These are phyloP conservation scores for Nannoperca obscura DNA, from an alignment of 2,797 vertebrate species.

Conservation along the genomic window DNA sequence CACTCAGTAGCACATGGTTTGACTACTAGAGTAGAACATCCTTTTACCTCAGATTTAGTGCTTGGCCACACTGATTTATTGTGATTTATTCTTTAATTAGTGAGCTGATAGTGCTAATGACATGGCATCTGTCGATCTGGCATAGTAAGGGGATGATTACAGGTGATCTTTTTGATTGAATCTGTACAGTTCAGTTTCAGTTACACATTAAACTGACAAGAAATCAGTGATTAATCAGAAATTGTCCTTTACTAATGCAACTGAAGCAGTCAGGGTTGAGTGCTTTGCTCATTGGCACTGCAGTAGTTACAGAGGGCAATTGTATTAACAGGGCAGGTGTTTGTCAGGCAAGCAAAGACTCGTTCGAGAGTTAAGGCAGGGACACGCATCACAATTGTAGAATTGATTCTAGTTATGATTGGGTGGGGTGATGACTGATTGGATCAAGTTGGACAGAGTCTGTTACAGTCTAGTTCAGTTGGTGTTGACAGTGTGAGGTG, in stretches of 20 bases:
- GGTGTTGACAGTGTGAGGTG: background rate
- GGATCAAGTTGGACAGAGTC: background rate
- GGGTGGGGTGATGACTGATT: background rate
- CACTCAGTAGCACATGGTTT: background rate
- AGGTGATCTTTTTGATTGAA: background rate
- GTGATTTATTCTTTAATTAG: background rate
- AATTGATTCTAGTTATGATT: background rate
- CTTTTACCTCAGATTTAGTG: background rate
- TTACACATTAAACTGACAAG: background rate
- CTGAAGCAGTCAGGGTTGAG: background rate
- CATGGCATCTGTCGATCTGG: background rate
- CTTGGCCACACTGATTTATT: background rate
- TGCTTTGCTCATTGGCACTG: background rate
- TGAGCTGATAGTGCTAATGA: background rate
- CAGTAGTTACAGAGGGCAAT: background rate
- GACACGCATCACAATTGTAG: background rate
- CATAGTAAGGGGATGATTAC: too few relatives aligned
- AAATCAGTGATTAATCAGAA: too few relatives aligned
- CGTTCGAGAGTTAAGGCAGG: background rate
- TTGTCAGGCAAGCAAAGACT: background rate
- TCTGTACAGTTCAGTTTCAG: background rate
- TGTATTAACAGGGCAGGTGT: background rate
- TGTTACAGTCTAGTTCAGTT: background rate
- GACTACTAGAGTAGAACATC: background rate
- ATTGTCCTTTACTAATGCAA: background rate